A percentile compares a stretch with the other conserved stretches of the same genome.
These are phyloP conservation scores for Cydia splendana DNA, from an alignment of 1,140 invertebrate species.

Conservation along the genomic window DNA sequence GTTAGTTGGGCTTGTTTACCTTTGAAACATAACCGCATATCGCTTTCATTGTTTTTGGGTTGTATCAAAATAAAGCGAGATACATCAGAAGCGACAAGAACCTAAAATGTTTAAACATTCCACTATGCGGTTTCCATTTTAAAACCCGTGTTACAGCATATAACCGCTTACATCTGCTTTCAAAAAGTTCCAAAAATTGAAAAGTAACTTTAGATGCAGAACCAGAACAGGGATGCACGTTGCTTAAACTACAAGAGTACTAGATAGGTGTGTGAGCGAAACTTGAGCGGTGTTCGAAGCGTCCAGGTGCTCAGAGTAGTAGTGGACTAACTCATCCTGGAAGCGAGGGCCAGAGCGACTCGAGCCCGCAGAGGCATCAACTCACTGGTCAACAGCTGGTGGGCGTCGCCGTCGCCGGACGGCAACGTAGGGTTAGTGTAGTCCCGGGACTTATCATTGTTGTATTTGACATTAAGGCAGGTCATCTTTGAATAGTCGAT, in stretches of 20 bases:
- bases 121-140: neutral
- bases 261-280: conserved; percentile 44
- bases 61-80: neutral
- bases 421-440: conserved; percentile 99
- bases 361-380: conserved; percentile 82
- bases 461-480: conserved; percentile 99
- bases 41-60: neutral
- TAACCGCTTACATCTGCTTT: conserved; percentile 25
- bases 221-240: conserved; percentile 28
- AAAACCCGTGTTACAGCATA: neutral
- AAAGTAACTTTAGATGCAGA: conserved; percentile 28
- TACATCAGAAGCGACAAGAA: neutral
- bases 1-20: neutral
- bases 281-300: conserved; percentile 54
- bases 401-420: conserved; percentile 89
- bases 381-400: conserved; percentile 85
- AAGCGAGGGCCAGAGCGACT: conserved; percentile 73
- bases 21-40: neutral
- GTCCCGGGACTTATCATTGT: conserved; percentile 99
- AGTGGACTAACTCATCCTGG: conserved; percentile 77
- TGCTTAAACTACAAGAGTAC: conserved; percentile 20
- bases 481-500: conserved; percentile 99
- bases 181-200: neutral
- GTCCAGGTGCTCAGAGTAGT: conserved; percentile 68
- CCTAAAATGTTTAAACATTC: neutral